Conservation (phyloP, 2,113 vertebrate genomes). For the Pholis gunnellus region DNA sequence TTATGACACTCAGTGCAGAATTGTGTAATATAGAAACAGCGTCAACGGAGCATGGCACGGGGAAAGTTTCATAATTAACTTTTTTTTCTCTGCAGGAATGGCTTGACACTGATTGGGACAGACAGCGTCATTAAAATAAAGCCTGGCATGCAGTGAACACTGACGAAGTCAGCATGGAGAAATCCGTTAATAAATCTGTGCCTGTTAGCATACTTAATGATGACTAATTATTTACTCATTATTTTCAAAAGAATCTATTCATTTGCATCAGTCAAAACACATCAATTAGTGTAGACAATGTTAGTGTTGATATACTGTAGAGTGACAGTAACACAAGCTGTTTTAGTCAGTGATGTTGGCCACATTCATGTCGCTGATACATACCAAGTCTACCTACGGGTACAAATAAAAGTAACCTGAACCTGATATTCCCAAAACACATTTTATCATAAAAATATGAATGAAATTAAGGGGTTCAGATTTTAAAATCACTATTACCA, state of each 20-base stretch:
- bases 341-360: slow-evolving; percentile 1
- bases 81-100: slow-evolving; percentile 65
- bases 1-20: slow-evolving; percentile 42
- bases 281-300: slow-evolving; percentile 63
- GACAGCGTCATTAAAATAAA: slow-evolving; percentile 79
- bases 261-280: slow-evolving; percentile 71
- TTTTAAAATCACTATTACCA: slow-evolving; percentile 3
- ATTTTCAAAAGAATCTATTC: slow-evolving; percentile 75
- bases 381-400: no score
- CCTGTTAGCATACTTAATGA: slow-evolving; percentile 78
- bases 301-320: slow-evolving; percentile 45
- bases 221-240: slow-evolving; percentile 78
- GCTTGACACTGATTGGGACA: slow-evolving; percentile 77
- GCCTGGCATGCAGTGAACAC: slow-evolving; percentile 69
- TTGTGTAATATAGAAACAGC: slow-evolving; percentile 38
- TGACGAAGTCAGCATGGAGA: slow-evolving; percentile 71
- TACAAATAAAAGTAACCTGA: no score
- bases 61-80: slow-evolving; percentile 73
- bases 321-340: slow-evolving; percentile 30
- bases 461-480: background rate
- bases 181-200: slow-evolving; percentile 75
- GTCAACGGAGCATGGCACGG: slow-evolving; percentile 47
- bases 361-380: background rate
- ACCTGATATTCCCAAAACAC: slow-evolving; percentile 5
- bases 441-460: slow-evolving; percentile 2